Evolutionary conservation across 2,113 vertebrate species (phyloP), one percentile per base, ranked within the genome.

Genomic region (Bufo bufo): DNA sequence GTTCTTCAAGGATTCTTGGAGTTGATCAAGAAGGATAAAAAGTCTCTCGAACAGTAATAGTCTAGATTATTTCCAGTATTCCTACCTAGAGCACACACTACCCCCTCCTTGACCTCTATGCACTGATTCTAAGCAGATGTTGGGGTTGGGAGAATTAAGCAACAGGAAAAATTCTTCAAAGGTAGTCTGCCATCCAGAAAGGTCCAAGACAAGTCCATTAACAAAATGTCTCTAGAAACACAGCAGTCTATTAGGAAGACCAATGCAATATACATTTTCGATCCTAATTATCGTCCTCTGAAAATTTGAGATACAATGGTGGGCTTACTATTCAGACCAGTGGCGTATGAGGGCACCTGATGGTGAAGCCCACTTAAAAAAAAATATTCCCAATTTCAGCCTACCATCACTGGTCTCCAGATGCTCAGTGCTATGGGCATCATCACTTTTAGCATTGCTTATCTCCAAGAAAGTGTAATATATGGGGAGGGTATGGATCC

Each of bases 51-150:
- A 20, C 20, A 75, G 72, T 20, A 75, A 33, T n/a, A n/a, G n/a
- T n/a, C n/a, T n/a, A n/a, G n/a, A n/a, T n/a, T n/a, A n/a, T n/a
- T n/a, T n/a, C n/a, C n/a, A n/a, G n/a, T n/a, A n/a, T n/a, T n/a
- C n/a, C n/a, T n/a, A 4, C 58, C 3, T 17, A 79, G 16, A 45
- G 13, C 45, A 45, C 59, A 79, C 12, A 17, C 4, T 7, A 13
- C 74, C 75, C 72, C 85, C 20, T 33, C 17, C 54, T 3, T 1
- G 85, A 78, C 86, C 86, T 81, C 77, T 49, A 6, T 6, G 8
- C 52, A 19, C 65, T 87, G 86, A 87, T 87, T 82, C 52, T 20
- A 56, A 87, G 49, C 85, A 87, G 85, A 87, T 87, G 86, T 87
- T 23, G 63, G 59, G 14, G 8, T 56, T 81, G 50, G 14, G 49